phyloP scores from a whole-genome alignment of 2,888 invertebrate genomes.

The Metellina segmentata region DNA sequence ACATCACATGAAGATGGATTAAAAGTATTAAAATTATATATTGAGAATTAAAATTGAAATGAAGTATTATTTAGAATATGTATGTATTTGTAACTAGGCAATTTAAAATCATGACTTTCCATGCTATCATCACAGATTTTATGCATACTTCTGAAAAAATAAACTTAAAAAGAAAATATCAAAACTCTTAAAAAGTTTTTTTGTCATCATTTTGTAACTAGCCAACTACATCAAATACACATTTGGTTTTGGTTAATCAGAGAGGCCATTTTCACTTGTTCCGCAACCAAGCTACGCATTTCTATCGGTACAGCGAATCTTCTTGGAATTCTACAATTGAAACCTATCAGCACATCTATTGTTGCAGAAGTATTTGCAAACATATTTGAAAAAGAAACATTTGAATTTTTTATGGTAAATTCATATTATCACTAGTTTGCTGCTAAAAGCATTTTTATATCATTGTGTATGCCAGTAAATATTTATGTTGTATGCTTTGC shows the following conservation, averaged over 20 bases:
- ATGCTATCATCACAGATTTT: conserved; percentile 73
- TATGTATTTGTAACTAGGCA: conserved; percentile 56
- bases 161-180: conserved; percentile 41
- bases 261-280: conserved; percentile 63
- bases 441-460: conserved; percentile 76
- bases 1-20: conserved; percentile 51
- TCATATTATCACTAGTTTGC: conserved; percentile 66
- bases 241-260: conserved; percentile 43
- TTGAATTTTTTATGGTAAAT: conserved; percentile 46
- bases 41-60: conserved; percentile 18
- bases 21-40: conserved; percentile 51
- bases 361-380: conserved; percentile 69
- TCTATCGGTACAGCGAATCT: conserved; percentile 67
- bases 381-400: conserved; percentile 51
- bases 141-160: conserved; percentile 71
- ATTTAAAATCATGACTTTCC: conserved; percentile 64
- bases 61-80: conserved; percentile 4
- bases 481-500: neutral
- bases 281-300: conserved; percentile 71
- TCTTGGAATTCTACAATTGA: conserved; percentile 61
- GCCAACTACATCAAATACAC: conserved; percentile 63
- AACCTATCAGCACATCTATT: conserved; percentile 75
- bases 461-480: conserved; percentile 74
- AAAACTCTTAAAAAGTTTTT: conserved; percentile 48
- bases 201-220: conserved; percentile 56